Conservation (phyloP, 2,888 invertebrate species). For the Neoascia interrupta region DNA sequence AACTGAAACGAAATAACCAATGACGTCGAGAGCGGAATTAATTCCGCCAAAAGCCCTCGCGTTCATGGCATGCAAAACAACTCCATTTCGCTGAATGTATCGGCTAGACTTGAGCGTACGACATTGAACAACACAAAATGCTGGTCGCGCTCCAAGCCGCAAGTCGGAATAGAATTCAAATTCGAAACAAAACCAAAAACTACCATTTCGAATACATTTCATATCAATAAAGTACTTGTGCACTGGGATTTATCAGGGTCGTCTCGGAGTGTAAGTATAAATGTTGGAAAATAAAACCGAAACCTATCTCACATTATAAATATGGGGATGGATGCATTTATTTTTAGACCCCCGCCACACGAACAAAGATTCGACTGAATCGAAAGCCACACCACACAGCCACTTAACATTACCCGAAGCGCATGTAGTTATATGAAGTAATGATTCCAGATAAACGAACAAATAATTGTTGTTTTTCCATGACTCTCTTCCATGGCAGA, state of each 20-base stretch:
- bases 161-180: slow-evolving; percentile 44
- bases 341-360: slow-evolving; percentile 40
- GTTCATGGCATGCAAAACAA: slow-evolving; percentile 29
- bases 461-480: slow-evolving; percentile 56
- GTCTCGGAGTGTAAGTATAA: slow-evolving; percentile 10
- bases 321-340: slow-evolving; percentile 26
- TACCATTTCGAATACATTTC: slow-evolving; percentile 7
- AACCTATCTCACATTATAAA: slow-evolving; percentile 7
- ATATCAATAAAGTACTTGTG: slow-evolving; percentile 64
- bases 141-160: slow-evolving; percentile 27
- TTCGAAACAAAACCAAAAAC: background rate
- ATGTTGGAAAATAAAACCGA: slow-evolving; percentile 33
- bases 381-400: slow-evolving; percentile 8
- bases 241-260: slow-evolving; percentile 44
- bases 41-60: slow-evolving; percentile 42
- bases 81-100: background rate
- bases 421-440: slow-evolving; percentile 18
- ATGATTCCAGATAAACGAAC: slow-evolving; percentile 56
- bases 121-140: slow-evolving; percentile 41
- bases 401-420: slow-evolving; percentile 31
- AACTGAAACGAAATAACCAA: slow-evolving; percentile 8
- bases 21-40: slow-evolving; percentile 29
- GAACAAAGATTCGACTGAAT: slow-evolving; percentile 44
- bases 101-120: slow-evolving; percentile 21
- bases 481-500: slow-evolving; percentile 14